Conservation (phyloP, 2,113 vertebrate genomes). For the Tamias sibiricus region DNA sequence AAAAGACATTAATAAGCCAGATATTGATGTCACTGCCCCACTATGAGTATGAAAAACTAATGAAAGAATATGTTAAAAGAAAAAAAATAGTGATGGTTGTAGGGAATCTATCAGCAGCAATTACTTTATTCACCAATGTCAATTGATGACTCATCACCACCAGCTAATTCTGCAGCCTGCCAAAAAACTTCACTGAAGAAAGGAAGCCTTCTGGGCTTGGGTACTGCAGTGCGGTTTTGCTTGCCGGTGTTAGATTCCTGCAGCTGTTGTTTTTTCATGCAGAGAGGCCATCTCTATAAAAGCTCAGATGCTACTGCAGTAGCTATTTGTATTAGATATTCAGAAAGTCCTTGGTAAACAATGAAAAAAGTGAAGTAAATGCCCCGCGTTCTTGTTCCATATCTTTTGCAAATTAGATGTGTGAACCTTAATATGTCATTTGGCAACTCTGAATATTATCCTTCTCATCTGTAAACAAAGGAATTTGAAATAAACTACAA, state of each 20-base stretch:
- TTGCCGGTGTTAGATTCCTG: slow-evolving; percentile 54
- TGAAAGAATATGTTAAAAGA: slow-evolving; percentile 47
- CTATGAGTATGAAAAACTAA: slow-evolving; percentile 43
- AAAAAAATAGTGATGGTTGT: background rate
- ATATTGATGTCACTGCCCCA: slow-evolving; percentile 28
- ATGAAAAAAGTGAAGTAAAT: background rate
- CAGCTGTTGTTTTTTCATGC: slow-evolving; percentile 40
- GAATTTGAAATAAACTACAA: slow-evolving; percentile 22
- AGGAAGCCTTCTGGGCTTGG: slow-evolving; percentile 31
- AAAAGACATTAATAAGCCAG: slow-evolving; percentile 57
- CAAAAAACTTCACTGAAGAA: slow-evolving; percentile 46
- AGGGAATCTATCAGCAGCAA: slow-evolving; percentile 13
- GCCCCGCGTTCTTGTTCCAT: background rate
- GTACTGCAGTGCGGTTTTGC: slow-evolving; percentile 48
- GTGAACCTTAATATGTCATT: background rate
- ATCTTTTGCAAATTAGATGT: background rate
- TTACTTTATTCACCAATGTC: slow-evolving; percentile 62
- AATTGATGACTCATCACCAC: slow-evolving; percentile 56
- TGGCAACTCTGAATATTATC: background rate
- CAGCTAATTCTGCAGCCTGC: slow-evolving; percentile 58
- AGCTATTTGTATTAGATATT: background rate
- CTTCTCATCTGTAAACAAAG: background rate
- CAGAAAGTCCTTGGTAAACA: slow-evolving; percentile 22
- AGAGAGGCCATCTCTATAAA: background rate
- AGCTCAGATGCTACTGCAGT: slow-evolving; percentile 35